These are phyloP conservation scores for Galago senegalensis DNA, from an alignment of 2,797 vertebrate species.

Conservation along the genomic window DNA sequence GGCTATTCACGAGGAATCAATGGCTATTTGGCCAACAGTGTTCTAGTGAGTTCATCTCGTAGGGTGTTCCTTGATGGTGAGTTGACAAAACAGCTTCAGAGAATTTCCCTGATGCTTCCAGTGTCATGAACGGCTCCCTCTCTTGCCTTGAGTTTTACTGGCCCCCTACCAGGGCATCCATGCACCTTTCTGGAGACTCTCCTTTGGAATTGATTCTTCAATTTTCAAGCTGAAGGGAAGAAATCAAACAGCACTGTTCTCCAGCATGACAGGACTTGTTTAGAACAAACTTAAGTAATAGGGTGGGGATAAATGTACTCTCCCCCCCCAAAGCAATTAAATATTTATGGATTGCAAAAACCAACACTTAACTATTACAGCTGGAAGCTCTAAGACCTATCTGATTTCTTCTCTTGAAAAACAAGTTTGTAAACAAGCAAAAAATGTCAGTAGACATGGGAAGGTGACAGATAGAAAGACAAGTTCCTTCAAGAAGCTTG, in stretches of 20 bases:
- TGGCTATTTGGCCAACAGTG: background rate
- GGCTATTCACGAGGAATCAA: no score
- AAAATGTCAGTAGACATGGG: conserved; percentile 77
- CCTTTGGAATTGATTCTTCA: background rate
- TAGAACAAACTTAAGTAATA: conserved; percentile 65
- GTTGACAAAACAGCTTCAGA: background rate
- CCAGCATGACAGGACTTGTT: conserved; percentile 75
- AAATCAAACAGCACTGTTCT: background rate
- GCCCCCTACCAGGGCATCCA: background rate
- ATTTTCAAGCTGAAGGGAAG: conserved; percentile 48
- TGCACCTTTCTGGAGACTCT: background rate
- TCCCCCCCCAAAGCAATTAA: conserved; percentile 62
- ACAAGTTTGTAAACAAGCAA: conserved; percentile 82
- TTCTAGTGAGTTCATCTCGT: background rate
- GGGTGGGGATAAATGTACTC: background rate
- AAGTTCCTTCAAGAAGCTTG: conserved; percentile 80
- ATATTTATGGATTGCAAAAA: conserved; percentile 78
- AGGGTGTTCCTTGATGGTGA: background rate
- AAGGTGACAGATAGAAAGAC: conserved; percentile 84
- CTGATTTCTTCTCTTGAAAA: conserved; percentile 80
- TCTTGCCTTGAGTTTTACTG: background rate
- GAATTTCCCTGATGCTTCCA: background rate
- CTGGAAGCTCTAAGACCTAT: conserved; percentile 68
- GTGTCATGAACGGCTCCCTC: background rate
- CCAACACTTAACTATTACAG: conserved; percentile 68